phyloP scores from a whole-genome alignment of 2,797 vertebrate species.

The Lerista edwardsae region DNA sequence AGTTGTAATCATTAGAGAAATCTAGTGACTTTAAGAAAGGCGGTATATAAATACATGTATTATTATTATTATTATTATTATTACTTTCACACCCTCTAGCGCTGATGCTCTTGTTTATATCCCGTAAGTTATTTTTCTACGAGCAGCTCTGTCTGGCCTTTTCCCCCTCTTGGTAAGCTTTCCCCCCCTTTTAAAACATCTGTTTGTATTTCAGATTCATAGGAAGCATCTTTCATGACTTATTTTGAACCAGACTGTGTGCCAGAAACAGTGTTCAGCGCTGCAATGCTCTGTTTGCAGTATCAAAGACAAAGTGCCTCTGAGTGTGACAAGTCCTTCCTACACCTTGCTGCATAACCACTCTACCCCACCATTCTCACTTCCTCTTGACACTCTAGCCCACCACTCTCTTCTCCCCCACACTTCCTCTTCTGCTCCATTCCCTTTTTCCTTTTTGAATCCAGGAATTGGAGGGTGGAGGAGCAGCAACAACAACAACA shows the following conservation, averaged over 20 bases:
- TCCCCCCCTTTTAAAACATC: neutral
- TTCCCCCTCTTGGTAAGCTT: neutral
- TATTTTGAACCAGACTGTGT: neutral
- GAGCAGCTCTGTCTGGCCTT: too few relatives aligned
- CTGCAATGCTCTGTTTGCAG: neutral
- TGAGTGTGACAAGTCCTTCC: neutral
- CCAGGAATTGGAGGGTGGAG: neutral
- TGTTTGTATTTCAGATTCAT: neutral
- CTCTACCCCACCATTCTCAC: neutral
- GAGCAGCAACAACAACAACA: neutral
- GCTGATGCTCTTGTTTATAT: too few relatives aligned
- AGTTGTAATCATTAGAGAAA: too few relatives aligned
- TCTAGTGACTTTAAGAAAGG: too few relatives aligned
- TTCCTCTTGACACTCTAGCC: neutral
- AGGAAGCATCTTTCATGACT: neutral
- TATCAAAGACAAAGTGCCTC: too few relatives aligned
- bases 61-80: too few relatives aligned
- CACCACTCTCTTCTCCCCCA: neutral
- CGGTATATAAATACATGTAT: too few relatives aligned
- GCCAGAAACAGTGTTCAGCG: neutral
- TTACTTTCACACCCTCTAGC: too few relatives aligned
- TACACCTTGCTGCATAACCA: neutral
- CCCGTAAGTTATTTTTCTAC: too few relatives aligned
- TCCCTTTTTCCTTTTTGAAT: neutral
- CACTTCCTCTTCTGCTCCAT: neutral